Evolutionary conservation across 2,797 vertebrate genomes (phyloP), one percentile per base, ranked within the genome.

Genomic region (Periophthalmus magnuspinnatus): DNA sequence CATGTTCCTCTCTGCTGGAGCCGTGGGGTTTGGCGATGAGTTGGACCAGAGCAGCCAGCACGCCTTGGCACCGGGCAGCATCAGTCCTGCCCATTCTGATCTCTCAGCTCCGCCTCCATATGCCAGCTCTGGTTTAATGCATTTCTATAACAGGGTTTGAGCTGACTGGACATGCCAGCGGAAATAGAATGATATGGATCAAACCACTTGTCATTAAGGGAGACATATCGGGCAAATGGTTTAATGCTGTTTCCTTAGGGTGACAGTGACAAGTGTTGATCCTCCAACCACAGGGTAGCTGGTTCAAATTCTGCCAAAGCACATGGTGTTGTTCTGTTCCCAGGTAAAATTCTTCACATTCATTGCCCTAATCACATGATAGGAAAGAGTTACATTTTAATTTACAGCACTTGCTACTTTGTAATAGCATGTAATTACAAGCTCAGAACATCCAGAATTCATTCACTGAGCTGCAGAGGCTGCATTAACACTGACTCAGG

Each of bases 71-170:
- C 80, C 56, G 80, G 71, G 60, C 72, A 69, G 77, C 83, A 75
- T 75, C 79, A 70, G 84, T 88, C 86, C 87, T 76, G 85, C 83
- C 81, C 84, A 88, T 90, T 85, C 86, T 82, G 84, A 91, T 89
- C 33, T 88, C 86, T 86, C 88, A 83, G 89, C 89, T 90, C 87
- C 83, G 88, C 90, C 90, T 90, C 77, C 89, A 92, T 92, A 89
- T 90, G 89, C 86, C 87, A 87, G 81, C 88, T 83, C 84, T 84
- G 84, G 86, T 86, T 90, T 90, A 90, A 89, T 91, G 88, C 79
- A 89, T 88, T 90, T 86, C 88, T 86, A 82, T 89, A 89, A 92
- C 89, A 89, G 87, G 89, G 88, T 89, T 86, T 90, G 41, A 13
- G 41, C 41, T 4, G 41, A 45, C 11, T 28, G 6, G 41, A 45